Conservation (phyloP, 1,140 invertebrate genomes). For the Neuroterus valhalla region DNA sequence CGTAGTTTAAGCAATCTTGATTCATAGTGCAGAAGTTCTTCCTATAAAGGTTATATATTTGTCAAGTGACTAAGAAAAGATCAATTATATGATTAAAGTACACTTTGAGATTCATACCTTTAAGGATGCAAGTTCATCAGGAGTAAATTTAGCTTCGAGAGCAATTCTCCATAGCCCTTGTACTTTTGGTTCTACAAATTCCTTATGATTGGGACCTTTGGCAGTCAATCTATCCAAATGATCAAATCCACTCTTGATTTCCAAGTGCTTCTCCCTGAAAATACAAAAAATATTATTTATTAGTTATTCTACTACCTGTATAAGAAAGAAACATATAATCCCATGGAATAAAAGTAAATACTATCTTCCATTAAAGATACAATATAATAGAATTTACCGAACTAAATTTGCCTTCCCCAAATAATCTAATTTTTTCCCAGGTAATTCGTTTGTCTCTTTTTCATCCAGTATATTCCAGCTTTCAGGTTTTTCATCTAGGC, state of each 20-base stretch:
- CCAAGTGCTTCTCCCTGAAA: slow-evolving; percentile 83
- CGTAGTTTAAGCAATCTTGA: slow-evolving; percentile 88
- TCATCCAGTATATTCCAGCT: slow-evolving; percentile 77
- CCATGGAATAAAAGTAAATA: slow-evolving; percentile 22
- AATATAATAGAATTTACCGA: slow-evolving; percentile 60
- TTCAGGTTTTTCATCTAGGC: slow-evolving; percentile 75
- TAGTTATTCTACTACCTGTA: background rate
- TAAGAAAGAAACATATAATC: no score
- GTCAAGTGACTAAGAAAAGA: no score
- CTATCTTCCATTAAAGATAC: background rate
- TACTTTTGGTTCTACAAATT: slow-evolving; percentile 93
- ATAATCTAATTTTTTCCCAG: slow-evolving; percentile 76
- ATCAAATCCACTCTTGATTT: slow-evolving; percentile 88
- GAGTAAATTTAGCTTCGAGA: slow-evolving; percentile 85
- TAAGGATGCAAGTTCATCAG: slow-evolving; percentile 88
- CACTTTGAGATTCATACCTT: slow-evolving; percentile 75
- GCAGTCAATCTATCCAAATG: slow-evolving; percentile 83
- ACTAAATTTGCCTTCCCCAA: slow-evolving; percentile 81
- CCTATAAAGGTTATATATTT: slow-evolving; percentile 68
- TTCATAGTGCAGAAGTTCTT: slow-evolving; percentile 92
- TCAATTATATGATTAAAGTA: no score
- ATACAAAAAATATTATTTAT: slow-evolving; percentile 34
- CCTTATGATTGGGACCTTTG: slow-evolving; percentile 84
- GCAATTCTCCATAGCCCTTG: slow-evolving; percentile 91
- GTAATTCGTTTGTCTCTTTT: slow-evolving; percentile 80